phyloP scores from a whole-genome alignment of 1,140 invertebrate genomes.

The Neelides sp. region DNA sequence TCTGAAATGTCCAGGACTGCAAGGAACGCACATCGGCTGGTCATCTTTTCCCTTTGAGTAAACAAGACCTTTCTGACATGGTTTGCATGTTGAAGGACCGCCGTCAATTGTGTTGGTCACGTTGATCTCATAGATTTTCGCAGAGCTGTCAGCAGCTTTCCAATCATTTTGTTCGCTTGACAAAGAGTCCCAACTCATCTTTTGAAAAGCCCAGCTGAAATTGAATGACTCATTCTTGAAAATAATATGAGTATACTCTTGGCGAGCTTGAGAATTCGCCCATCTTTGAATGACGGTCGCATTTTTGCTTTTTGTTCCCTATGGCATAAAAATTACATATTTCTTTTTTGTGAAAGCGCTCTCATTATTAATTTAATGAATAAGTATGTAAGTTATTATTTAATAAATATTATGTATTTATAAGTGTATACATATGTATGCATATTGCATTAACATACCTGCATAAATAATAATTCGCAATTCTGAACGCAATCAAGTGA shows the following conservation, averaged over 20 bases:
- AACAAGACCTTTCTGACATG: constrained; percentile 39
- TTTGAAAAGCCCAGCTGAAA: constrained; percentile 47
- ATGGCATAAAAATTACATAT: neutral
- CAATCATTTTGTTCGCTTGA: constrained; percentile 7
- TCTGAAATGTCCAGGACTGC: constrained; percentile 17
- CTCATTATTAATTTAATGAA: constrained; percentile 1
- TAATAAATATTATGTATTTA: neutral
- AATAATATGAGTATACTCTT: constrained; percentile 37
- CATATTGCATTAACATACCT: constrained; percentile 33
- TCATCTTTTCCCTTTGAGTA: too few relatives aligned
- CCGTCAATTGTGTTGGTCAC: constrained; percentile 48
- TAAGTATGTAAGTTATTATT: neutral
- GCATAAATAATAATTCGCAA: constrained; percentile 44
- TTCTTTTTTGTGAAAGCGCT: neutral
- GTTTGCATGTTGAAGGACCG: constrained; percentile 42
- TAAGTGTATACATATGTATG: neutral
- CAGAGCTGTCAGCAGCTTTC: constrained; percentile 33
- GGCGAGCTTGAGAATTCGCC: constrained; percentile 36
- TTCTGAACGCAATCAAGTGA: constrained; percentile 39
- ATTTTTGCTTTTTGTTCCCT: constrained; percentile 37
- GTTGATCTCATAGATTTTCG: constrained; percentile 44
- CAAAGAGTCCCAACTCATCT: constrained; percentile 34
- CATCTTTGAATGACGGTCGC: constrained; percentile 38
- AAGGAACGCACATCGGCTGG: constrained; percentile 24
- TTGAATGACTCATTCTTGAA: constrained; percentile 39